Evolutionary conservation across 2,797 vertebrate genomes (phyloP), one percentile per base, ranked within the genome.

Genomic region (Muscicapa comitata): DNA sequence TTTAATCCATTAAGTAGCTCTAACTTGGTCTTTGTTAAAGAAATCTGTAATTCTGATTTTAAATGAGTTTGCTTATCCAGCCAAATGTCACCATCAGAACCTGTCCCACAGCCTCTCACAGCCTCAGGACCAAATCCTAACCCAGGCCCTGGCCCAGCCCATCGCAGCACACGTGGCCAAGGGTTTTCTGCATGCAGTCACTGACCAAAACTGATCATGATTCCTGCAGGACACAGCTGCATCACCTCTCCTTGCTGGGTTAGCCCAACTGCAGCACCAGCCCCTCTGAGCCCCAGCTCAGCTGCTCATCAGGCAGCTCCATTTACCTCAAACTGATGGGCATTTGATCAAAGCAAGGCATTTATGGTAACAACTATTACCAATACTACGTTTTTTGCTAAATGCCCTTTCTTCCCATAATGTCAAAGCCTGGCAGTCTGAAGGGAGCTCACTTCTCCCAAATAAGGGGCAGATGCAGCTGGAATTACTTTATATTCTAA

Each of bases 1-100:
- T 58, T 77, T 74, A 85, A 91, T 83, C 84, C 31, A 74, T 54
- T 91, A 72, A 77, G 51, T 37, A 88, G 25, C 50, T 87, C 26
- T 86, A 47, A 79, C 38, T 54, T 85, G 51, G 18, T 47, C 61
- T 68, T 20, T 23, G n/a, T 51, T 80, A 89, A 92, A 92, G 18
- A 93, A 85, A 74, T 65, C 2, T 47, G 33, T 77, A 81, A 65
- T 71, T 68, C 23, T 68, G 17, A 72, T 65, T 79, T 81, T 48
- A 68, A 86, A 83, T 29, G 13, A 37, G 15, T 78, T 75, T 62
- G 28, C 51, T 82, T 81, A n/a, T 37, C 37, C 23, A 63, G 26
- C 21, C 59, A 33, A 50, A 38, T 33, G 38, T 5, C 59, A 68
- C 11, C 48, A 53, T 8, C 62, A 81, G 76, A 79, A 63, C 12